Base-by-base conservation (phyloP, 2,888 invertebrate species). In the Meteorus colon region DNA sequence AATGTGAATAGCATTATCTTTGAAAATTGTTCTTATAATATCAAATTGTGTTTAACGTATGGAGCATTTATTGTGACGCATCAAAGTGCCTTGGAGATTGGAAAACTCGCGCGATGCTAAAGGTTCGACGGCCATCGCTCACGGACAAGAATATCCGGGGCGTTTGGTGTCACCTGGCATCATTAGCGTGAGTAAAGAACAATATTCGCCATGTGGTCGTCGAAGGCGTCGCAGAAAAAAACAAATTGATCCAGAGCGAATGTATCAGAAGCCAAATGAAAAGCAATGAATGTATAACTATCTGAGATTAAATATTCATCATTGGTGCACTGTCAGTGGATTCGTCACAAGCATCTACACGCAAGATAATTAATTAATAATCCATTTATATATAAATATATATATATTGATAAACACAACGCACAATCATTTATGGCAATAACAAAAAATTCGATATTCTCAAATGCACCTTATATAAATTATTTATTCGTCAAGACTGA, bases 401-500 rank as follows among this genome's bases (percentile, higher is more conserved):
- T 55, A 24, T 55, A 48, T 45, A 45, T 5, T 5, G 4, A 48
- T 48, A 48, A 41, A 16, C 4, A n/a, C 16, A 48, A 16, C 16
- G 48, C n/a, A 48, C 48, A 48, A 48, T 16, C 48, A n/a, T 48
- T 48, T 1, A 48, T 4, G 16, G 48, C n/a, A 41, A 71, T 29
- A 10, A 41, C 19, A 55, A 4, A 55, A 31, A 8, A 16, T 45
- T 41, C 27, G 19, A 29, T 31, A 27, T 24, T 34, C 27, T 14
- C 4, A 71, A 16, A n/a, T 48, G 48, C 48, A 48, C 16, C 48
- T 16, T 48, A 48, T 48, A 41, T n/a, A 62, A 41, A 59, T 41
- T 62, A 27, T 45, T 27, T 1, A 75, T 78, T 37, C 27, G 82
- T 77, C 78, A 83, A 86, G 83, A 86, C 85, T 85, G 85, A 84